Percentiles rank a stretch among this genome's conserved stretches.
These are phyloP conservation scores for Phytoseiulus persimilis DNA, from an alignment of 2,888 invertebrate species.

Conservation along the genomic window DNA sequence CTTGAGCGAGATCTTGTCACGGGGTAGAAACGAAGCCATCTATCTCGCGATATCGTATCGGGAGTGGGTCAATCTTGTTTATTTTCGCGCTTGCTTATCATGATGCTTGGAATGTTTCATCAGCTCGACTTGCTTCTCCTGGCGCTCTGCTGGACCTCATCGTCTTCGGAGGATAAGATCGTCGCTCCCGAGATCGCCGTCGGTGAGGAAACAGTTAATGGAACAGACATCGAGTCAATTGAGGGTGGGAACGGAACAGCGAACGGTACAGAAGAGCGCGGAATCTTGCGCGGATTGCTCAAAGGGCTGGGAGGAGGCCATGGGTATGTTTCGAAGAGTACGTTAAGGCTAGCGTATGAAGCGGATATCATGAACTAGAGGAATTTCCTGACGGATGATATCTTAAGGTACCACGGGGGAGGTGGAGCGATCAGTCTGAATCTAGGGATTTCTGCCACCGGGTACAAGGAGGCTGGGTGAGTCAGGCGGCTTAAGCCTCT, in stretches of 20 bases:
- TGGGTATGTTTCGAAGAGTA: not conserved
- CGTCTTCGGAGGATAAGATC: not conserved
- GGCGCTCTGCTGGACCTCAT: not conserved
- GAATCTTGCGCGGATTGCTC: not conserved
- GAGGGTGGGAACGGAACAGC: not conserved
- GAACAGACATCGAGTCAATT: not conserved
- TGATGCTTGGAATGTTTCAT: not conserved
- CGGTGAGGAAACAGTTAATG: not conserved
- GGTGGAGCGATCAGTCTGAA: not conserved
- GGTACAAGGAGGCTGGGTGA: slow-evolving; percentile 16
- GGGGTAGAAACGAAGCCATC: not conserved
- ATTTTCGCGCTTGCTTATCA: no score
- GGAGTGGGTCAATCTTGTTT: not conserved
- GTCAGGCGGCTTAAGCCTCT: not conserved
- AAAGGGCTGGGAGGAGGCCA: not conserved
- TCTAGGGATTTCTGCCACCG: slow-evolving; percentile 8
- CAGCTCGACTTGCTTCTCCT: not conserved
- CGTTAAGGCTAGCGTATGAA: not conserved
- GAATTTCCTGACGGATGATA: not conserved
- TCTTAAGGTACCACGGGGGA: not conserved
- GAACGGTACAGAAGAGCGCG: slow-evolving; percentile 20
- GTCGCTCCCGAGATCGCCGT: not conserved
- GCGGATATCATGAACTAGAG: not conserved
- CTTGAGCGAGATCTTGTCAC: not conserved
- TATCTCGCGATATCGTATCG: not conserved